Percentiles rank a stretch among this genome's conserved stretches.
These are phyloP conservation scores for Zosterops lateralis DNA, from an alignment of 2,113 vertebrate genomes.

Conservation along the genomic window DNA sequence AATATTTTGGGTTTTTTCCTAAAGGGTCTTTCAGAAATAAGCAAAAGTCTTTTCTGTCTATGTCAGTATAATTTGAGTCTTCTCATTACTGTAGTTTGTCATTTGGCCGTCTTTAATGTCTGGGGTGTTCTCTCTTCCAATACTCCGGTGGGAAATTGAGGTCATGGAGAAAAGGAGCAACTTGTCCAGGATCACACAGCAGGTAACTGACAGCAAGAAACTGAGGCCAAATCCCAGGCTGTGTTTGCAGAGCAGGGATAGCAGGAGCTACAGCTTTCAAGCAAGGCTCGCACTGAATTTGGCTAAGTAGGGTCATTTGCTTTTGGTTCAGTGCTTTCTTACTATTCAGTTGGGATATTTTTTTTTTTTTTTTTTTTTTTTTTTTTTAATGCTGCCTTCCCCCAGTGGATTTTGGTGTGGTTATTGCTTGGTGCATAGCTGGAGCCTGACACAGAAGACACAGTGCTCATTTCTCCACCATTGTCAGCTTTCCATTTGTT, in stretches of 20 bases:
- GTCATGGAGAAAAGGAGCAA: slow-evolving; percentile 4
- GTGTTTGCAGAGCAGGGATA: neutral
- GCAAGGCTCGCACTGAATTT: neutral
- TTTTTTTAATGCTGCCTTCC: neutral
- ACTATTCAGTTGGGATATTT: neutral
- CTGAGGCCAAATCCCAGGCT: neutral
- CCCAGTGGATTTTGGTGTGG: neutral
- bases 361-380: neutral
- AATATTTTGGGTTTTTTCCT: neutral
- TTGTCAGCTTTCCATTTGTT: slow-evolving; percentile 47
- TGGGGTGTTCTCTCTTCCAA: neutral
- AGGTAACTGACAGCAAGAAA: slow-evolving; percentile 21
- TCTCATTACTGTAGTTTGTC: neutral
- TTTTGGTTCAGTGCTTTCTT: slow-evolving; percentile 15
- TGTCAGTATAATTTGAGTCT: neutral
- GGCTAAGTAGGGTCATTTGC: neutral
- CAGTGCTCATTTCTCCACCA: slow-evolving; percentile 1
- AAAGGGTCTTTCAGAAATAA: neutral
- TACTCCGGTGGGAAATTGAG: neutral
- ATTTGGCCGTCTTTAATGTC: neutral
- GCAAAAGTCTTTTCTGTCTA: neutral
- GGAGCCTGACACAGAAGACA: neutral
- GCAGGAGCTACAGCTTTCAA: neutral
- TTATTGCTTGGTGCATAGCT: slow-evolving; percentile 28
- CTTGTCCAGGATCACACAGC: slow-evolving; percentile 23